A percentile compares a stretch with the other conserved stretches of the same genome.
Conservation (phyloP, 1,140 invertebrate genomes). For the Portunus trituberculatus region DNA sequence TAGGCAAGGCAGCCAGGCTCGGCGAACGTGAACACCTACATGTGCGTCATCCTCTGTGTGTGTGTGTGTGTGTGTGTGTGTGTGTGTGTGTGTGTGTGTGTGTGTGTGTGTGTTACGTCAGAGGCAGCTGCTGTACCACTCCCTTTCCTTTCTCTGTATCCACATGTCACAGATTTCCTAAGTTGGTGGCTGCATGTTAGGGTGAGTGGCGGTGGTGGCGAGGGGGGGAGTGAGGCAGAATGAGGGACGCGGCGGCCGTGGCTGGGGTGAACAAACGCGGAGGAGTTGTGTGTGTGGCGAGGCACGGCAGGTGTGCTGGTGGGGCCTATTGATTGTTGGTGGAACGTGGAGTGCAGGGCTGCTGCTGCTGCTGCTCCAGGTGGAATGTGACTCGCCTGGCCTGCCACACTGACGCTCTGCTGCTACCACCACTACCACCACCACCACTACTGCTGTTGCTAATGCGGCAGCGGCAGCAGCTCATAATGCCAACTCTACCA, state of each 20-base stretch:
- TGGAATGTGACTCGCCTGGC: not conserved
- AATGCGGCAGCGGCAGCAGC: not conserved
- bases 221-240: not conserved
- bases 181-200: too few species aligned
- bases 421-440: not conserved
- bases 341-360: not conserved
- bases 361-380: not conserved
- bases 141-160: not conserved
- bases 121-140: not conserved
- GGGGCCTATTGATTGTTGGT: not conserved
- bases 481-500: not conserved
- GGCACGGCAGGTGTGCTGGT: not conserved
- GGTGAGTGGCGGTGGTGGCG: too few species aligned
- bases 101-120: not conserved
- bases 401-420: not conserved
- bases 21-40: too few species aligned
- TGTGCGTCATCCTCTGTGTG: not conserved
- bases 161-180: too few species aligned
- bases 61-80: slow-evolving; percentile 18
- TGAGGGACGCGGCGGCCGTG: not conserved
- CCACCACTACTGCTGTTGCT: not conserved
- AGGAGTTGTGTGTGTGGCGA: not conserved
- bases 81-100: slow-evolving; percentile 40
- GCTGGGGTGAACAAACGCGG: not conserved
- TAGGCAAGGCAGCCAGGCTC: too few species aligned